Evolutionary conservation across 2,797 vertebrate species (phyloP).

Genomic region (Tenualosa thibaudeaui): DNA sequence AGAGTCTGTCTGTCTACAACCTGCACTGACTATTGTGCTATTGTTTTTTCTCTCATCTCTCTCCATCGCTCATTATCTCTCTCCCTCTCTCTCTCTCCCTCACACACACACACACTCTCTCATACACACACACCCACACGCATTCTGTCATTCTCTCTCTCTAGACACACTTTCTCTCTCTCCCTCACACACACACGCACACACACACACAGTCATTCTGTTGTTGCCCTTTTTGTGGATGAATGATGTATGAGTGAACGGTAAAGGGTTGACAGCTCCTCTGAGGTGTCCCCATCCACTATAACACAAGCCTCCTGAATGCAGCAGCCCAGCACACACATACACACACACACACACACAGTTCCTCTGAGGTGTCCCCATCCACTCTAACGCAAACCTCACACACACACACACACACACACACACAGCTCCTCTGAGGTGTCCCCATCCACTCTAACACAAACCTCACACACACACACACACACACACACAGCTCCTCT

Average conservation of each 20-base stretch:
- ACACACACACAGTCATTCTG: background rate
- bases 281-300: background rate
- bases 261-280: background rate
- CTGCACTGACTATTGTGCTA: background rate
- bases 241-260: background rate
- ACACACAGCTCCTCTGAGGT: too few relatives aligned
- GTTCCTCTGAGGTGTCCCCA: too few relatives aligned
- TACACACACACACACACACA: too few relatives aligned
- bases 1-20: background rate
- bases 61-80: background rate
- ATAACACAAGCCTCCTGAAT: background rate
- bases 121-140: background rate
- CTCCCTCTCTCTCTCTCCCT: background rate
- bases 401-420: too few relatives aligned
- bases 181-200: too few relatives aligned
- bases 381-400: background rate
- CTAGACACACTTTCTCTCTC: too few relatives aligned
- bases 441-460: too few relatives aligned
- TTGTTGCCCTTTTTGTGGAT: background rate
- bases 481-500: background rate
- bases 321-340: too few relatives aligned
- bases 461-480: too few relatives aligned
- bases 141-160: background rate
- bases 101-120: background rate
- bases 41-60: background rate